Evolutionary conservation across 2,888 invertebrate genomes (phyloP), one percentile per base, ranked within the genome.

Genomic region (Agapetus fuscipes): DNA sequence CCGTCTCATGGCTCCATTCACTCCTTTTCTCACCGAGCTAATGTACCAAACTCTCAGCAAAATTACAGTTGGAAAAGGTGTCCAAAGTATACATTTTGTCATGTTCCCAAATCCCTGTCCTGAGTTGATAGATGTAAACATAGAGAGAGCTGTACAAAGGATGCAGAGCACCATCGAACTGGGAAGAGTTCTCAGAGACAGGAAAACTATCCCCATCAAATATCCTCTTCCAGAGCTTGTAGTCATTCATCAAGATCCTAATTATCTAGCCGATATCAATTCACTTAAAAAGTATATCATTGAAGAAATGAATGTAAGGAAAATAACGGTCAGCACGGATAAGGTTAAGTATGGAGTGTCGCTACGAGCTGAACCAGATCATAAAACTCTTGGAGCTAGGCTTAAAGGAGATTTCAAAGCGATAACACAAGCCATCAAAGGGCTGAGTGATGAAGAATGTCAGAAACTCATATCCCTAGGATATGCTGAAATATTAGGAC

Each of bases 121-220:
- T 2, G 62, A 72, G 29, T 66, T 91, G 33, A 90, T 98, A 36
- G 79, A 94, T 57, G 74, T 72, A 42, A 71, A 80, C 36, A 94
- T 96, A 44, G 98, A 98, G 64, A 71, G 81, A 45, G 86, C 94
- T 11, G 91, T 98, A 0, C 72, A 82, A 17, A 72, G 83, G 50
- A 95, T 98, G 95, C 97, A 98, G 67, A 78, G 80, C 26, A 87
- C 97, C 2, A 87, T 98, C 47, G 97, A 97, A 59, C 65, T 97
- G 17, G 96, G 95, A 1, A 76, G 98, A 48, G 81, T 95, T 6
- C 74, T 96, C 43, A 73, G 98, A 43, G 98, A 98, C 58, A 75
- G 94, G 30, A 88, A 89, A 59, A 93, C 91, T 2, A 76, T 96
- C 45, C 95, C 97, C 0, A 76, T 94, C 2, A 97, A 96, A 71